Percentiles rank a stretch among this genome's conserved stretches.
phyloP scores from a whole-genome alignment of 2,113 vertebrate genomes.

The Macquaria ambigua region DNA sequence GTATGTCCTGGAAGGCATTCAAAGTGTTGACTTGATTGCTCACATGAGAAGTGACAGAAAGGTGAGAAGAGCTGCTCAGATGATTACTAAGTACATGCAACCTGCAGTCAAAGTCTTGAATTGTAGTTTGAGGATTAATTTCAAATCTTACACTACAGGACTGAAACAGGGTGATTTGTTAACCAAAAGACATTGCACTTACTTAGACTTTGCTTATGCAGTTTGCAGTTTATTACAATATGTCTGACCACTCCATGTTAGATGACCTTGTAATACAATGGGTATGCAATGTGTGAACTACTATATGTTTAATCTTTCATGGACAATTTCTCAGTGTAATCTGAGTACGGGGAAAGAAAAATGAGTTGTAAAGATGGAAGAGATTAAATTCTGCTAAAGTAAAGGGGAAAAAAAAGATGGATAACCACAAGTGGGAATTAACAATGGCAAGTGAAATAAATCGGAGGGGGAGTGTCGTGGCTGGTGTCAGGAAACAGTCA shows the following conservation, averaged over 20 bases:
- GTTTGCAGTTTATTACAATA: not conserved
- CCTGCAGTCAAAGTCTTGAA: not conserved
- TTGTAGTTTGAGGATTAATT: not conserved
- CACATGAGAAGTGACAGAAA: no score
- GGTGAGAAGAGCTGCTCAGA: not conserved
- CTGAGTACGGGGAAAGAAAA: constrained; percentile 39
- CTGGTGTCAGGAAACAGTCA: constrained; percentile 57
- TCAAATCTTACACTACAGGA: not conserved
- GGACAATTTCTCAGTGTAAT: constrained; percentile 27
- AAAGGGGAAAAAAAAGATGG: constrained; percentile 54
- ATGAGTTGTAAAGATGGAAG: constrained; percentile 51
- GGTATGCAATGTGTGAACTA: not conserved
- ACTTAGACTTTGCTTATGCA: not conserved
- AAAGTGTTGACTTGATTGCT: no score
- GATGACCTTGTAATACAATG: constrained; percentile 8
- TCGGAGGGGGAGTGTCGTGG: constrained; percentile 34
- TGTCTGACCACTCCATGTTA: not conserved
- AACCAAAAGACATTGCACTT: not conserved
- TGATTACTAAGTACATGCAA: not conserved
- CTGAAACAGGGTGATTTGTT: not conserved
- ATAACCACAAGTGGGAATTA: constrained; percentile 66
- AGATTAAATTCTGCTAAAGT: constrained; percentile 61
- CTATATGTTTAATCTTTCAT: constrained; percentile 38
- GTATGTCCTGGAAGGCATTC: no score
- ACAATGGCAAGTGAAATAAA: constrained; percentile 58